Conservation (phyloP, 2,888 invertebrate species). For the Phyllotreta striolata region DNA sequence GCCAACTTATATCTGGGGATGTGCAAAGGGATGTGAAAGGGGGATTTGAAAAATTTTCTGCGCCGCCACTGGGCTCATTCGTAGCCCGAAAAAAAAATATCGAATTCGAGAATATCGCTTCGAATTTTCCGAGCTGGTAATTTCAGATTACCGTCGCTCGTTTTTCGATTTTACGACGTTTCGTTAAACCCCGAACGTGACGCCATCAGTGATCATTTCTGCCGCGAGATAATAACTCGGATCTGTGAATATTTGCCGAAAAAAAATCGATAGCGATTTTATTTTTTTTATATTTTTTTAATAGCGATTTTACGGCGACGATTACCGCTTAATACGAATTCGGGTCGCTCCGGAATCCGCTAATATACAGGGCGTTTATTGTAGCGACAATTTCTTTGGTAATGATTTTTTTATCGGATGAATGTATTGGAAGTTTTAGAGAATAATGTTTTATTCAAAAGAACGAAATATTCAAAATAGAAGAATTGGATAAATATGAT, state of each 20-base stretch:
- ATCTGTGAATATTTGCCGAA: not conserved
- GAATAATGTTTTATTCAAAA: too few relatives aligned
- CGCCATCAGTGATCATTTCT: slow-evolving; percentile 26
- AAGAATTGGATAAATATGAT: too few relatives aligned
- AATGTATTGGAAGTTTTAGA: too few relatives aligned
- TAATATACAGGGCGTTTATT: too few relatives aligned
- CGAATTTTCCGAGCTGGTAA: slow-evolving; percentile 23
- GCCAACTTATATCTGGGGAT: too few relatives aligned
- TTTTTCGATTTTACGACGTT: slow-evolving; percentile 29
- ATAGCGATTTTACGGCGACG: not conserved
- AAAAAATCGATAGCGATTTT: slow-evolving; percentile 9
- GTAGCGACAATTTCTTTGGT: too few relatives aligned
- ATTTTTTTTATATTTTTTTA: too few relatives aligned
- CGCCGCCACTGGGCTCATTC: slow-evolving; percentile 12
- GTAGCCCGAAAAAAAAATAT: not conserved
- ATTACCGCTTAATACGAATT: not conserved
- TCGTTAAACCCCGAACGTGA: slow-evolving; percentile 27
- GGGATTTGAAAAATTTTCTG: not conserved
- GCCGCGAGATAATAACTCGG: slow-evolving; percentile 7
- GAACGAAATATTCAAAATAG: too few relatives aligned
- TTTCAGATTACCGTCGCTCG: slow-evolving; percentile 28
- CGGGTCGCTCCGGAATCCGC: too few relatives aligned
- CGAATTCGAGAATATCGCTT: slow-evolving; percentile 8
- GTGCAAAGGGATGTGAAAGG: too few relatives aligned
- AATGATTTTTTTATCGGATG: too few relatives aligned